Base-by-base conservation (phyloP, 2,888 invertebrate species). In the Imbricaverruca yamaguchii region DNA sequence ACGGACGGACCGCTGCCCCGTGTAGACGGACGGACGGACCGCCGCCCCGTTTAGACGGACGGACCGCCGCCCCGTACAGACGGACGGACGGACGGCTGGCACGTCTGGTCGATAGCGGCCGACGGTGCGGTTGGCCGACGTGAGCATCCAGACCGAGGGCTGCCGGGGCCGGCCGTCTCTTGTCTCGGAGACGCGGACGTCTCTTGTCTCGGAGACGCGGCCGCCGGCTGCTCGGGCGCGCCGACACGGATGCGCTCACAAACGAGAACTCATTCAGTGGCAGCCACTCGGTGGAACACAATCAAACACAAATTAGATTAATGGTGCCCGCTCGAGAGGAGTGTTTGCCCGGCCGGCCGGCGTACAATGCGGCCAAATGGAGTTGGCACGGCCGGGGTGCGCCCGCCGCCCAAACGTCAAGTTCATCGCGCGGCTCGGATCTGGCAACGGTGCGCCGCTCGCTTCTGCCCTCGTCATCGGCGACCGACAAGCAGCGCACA, bases 401-500 rank as follows among this genome's bases (percentile, higher is more conserved):
- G 18, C 7, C 61, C 15, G 61, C 61, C 61, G 15, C 18, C 61
- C 13, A 61, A 13, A 61, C 61, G 61, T 61, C 61, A 18, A 61
- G 61, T 61, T 61, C 61, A 18, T 61, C 61, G 61, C 61, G 4
- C 61, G 18, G 13, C 61, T 7, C 61, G 15, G 18, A 18, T 61
- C 18, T 18, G 61, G 61, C 61, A 7, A 7, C 61, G 61, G 61
- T 18, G 61, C 61, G 18, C 18, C 61, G 61, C 61, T 18, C 15
- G 13, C 15, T 18, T 13, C 61, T 18, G 61, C 61, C 3, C 8
- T 18, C 7, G 61, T 63, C 93, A 91, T 87, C 95, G 94, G 86
- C 98, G 97, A 84, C 93, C 93, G 80, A 93, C 93, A 85, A 93
- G 91, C 0, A 95, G 90, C 2, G 97, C 96, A 18, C 97, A 97